These are phyloP conservation scores for Pavo muticus DNA, from an alignment of 2,113 vertebrate species.

Conservation along the genomic window DNA sequence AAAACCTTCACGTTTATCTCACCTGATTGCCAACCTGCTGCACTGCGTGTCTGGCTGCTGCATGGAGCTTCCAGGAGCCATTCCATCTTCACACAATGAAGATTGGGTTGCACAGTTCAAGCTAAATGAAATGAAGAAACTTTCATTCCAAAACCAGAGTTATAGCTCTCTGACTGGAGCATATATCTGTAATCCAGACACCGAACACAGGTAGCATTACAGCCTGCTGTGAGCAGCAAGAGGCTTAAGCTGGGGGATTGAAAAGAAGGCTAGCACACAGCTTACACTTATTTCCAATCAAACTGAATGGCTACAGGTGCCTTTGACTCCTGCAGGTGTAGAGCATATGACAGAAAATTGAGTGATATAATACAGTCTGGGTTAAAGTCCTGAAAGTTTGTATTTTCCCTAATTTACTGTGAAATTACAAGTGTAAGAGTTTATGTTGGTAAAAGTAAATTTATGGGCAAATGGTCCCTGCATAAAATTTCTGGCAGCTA, in stretches of 20 bases:
- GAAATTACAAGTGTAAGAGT: background rate
- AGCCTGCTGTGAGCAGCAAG: background rate
- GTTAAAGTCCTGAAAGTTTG: background rate
- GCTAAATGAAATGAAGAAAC: background rate
- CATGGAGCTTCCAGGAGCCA: background rate
- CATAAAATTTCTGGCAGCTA: background rate
- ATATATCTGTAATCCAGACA: background rate
- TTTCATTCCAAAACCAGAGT: background rate
- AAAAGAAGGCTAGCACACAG: background rate
- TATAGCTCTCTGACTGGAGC: background rate
- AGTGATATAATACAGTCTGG: background rate
- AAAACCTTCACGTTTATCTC: background rate
- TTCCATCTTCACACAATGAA: background rate
- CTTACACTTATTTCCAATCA: background rate
- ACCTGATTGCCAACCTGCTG: background rate
- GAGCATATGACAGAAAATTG: background rate
- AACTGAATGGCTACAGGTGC: background rate
- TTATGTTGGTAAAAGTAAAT: background rate
- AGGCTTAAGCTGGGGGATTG: background rate
- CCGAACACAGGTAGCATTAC: accelerated
- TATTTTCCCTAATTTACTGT: background rate
- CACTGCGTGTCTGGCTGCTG: background rate
- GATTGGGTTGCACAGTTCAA: background rate
- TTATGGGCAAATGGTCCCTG: background rate
- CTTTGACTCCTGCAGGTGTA: background rate